A percentile compares a stretch with the other conserved stretches of the same genome.
Evolutionary conservation across 1,140 invertebrate species (phyloP).

Genomic region (Drosophila malerkotliana): DNA sequence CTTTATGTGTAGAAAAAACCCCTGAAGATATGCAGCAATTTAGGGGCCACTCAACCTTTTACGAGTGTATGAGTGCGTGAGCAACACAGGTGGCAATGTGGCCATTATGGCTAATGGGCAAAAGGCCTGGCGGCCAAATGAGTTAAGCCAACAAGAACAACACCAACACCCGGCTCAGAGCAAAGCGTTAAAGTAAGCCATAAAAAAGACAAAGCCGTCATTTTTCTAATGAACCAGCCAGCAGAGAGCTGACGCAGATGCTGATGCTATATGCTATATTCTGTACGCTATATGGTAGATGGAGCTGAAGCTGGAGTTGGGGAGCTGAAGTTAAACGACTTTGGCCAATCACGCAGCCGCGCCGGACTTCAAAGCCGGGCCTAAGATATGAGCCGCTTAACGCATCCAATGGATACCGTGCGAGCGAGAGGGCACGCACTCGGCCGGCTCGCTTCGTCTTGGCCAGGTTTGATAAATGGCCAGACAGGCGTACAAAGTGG

Average conservation of each 20-base stretch:
- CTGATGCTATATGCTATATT: constrained; percentile 1
- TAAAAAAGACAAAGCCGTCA: constrained; percentile 82
- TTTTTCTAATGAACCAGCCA: constrained; percentile 81
- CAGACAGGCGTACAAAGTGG: constrained; percentile 82
- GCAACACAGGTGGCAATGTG: constrained; percentile 79
- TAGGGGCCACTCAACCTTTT: constrained; percentile 12
- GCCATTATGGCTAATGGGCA: constrained; percentile 79
- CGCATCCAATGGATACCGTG: constrained; percentile 53
- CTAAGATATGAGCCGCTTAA: constrained; percentile 76
- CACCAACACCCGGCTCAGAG: constrained; percentile 41
- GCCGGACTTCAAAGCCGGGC: constrained; percentile 80
- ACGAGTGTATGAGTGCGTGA: constrained; percentile 30
- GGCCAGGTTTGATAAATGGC: constrained; percentile 78
- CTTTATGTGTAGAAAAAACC: constrained; percentile 31
- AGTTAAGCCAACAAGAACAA: constrained; percentile 78
- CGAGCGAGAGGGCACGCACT: constrained; percentile 35
- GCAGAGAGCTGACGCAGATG: constrained; percentile 40
- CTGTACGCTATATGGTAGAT: background rate
- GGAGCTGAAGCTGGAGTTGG: background rate
- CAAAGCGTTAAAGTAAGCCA: constrained; percentile 80
- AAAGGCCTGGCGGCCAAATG: constrained; percentile 72
- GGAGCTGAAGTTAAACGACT: constrained; percentile 69
- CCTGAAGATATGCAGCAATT: constrained; percentile 65
- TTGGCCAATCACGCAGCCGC: constrained; percentile 81
- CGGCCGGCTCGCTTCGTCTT: constrained; percentile 16